These are phyloP conservation scores for Cynodonichthys magdalenae DNA, from an alignment of 2,797 vertebrate genomes.

Conservation along the genomic window DNA sequence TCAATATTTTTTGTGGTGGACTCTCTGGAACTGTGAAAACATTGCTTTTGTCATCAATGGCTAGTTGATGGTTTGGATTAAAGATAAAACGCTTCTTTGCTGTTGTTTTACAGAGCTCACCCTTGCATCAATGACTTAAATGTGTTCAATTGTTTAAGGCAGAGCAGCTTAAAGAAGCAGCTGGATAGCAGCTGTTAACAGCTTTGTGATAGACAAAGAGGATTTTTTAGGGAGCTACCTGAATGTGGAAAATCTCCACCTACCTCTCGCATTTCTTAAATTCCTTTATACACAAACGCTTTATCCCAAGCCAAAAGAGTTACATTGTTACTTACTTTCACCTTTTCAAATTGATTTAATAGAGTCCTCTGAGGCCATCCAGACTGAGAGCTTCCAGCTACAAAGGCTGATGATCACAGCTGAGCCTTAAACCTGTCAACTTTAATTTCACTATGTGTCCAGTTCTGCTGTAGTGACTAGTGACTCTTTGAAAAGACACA, in stretches of 20 bases:
- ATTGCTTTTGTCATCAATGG: background rate
- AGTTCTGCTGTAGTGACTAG: constrained; percentile 1
- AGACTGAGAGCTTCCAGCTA: constrained; percentile 36
- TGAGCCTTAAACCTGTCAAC: constrained; percentile 33
- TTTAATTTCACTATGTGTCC: constrained; percentile 23
- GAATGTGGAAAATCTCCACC: constrained; percentile 53
- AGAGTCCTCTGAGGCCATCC: constrained; percentile 39
- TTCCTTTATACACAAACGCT: constrained; percentile 69
- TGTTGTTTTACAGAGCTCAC: constrained; percentile 30
- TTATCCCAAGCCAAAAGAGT: constrained; percentile 65
- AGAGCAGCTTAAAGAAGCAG: constrained; percentile 43
- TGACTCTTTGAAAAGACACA: no score
- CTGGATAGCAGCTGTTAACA: constrained; percentile 67
- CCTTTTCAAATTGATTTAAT: constrained; percentile 48
- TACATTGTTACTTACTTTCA: constrained; percentile 37
- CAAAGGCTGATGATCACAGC: constrained; percentile 34
- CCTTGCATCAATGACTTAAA: background rate
- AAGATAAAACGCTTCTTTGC: background rate
- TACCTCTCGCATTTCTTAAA: constrained; percentile 65
- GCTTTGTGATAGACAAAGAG: constrained; percentile 41
- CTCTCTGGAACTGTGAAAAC: background rate
- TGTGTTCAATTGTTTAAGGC: constrained; percentile 5
- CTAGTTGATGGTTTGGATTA: background rate
- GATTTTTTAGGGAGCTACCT: constrained; percentile 65
- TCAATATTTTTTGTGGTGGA: background rate